phyloP scores from a whole-genome alignment of 2,888 invertebrate species.

The Atethmia centrago region DNA sequence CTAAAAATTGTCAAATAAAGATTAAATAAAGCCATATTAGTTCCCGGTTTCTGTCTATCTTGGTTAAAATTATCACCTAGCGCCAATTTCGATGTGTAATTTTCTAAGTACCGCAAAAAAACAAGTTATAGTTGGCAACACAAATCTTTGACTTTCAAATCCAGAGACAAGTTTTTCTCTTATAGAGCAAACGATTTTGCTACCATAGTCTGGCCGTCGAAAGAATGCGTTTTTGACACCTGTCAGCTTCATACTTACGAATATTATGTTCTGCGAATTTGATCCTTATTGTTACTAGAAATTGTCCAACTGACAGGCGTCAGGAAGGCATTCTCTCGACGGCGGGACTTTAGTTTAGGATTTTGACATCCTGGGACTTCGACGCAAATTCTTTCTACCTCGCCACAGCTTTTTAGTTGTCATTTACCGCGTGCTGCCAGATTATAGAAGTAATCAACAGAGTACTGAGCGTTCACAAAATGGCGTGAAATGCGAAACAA shows the following conservation, averaged over 20 bases:
- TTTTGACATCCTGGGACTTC: not conserved
- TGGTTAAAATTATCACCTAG: not conserved
- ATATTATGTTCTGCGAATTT: too few species aligned
- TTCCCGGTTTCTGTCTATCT: not conserved
- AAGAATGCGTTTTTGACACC: too few species aligned
- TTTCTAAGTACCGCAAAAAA: too few species aligned
- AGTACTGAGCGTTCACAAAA: slow-evolving; percentile 61
- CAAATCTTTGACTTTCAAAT: not conserved
- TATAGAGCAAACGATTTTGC: not conserved
- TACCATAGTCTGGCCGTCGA: too few species aligned
- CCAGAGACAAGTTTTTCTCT: not conserved
- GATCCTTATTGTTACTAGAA: too few species aligned
- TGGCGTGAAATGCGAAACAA: slow-evolving; percentile 60
- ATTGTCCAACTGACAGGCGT: too few species aligned
- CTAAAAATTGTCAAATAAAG: not conserved
- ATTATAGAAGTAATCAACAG: slow-evolving; percentile 53
- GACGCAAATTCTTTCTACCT: not conserved
- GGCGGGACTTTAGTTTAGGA: too few species aligned
- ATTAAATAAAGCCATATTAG: not conserved
- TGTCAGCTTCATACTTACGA: too few species aligned
- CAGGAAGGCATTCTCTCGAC: too few species aligned
- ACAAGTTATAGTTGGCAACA: not conserved
- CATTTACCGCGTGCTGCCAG: slow-evolving; percentile 41
- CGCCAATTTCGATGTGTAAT: not conserved
- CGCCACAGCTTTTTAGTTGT: not conserved